Percentiles rank a stretch among this genome's conserved stretches.
Evolutionary conservation across 2,888 invertebrate genomes (phyloP).

Genomic region (Kuschelorhynchus macadamiae): DNA sequence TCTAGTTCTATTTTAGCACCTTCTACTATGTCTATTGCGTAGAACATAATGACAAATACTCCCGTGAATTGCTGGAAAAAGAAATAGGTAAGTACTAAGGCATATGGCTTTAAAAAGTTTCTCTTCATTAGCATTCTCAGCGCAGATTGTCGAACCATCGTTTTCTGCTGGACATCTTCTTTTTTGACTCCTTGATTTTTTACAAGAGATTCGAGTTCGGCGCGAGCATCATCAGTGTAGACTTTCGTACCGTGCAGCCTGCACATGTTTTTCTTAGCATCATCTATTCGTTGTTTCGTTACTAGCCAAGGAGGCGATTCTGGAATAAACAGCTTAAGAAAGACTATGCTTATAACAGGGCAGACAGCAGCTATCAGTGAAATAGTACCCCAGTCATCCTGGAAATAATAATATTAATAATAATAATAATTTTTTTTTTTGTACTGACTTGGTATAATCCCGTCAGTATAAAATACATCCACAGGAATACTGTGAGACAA

Average conservation of each 20-base stretch:
- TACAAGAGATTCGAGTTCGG: slow-evolving; percentile 61
- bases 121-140: slow-evolving; percentile 63
- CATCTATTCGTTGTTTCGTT: slow-evolving; percentile 68
- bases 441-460: too few relatives aligned
- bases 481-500: too few relatives aligned
- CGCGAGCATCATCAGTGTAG: slow-evolving; percentile 55
- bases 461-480: too few relatives aligned
- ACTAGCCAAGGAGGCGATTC: slow-evolving; percentile 73
- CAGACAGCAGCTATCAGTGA: slow-evolving; percentile 67
- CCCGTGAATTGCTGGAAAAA: slow-evolving; percentile 75
- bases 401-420: slow-evolving; percentile 46
- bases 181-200: slow-evolving; percentile 51
- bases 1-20: slow-evolving; percentile 69
- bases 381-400: slow-evolving; percentile 70
- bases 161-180: slow-evolving; percentile 39
- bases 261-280: slow-evolving; percentile 68
- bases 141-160: slow-evolving; percentile 51
- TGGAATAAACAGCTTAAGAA: slow-evolving; percentile 68
- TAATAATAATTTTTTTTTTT: too few relatives aligned
- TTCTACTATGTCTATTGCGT: slow-evolving; percentile 71
- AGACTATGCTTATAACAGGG: slow-evolving; percentile 66
- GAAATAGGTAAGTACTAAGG: slow-evolving; percentile 70
- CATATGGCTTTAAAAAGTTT: slow-evolving; percentile 69
- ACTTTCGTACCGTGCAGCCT: slow-evolving; percentile 66
- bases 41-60: slow-evolving; percentile 72